phyloP scores from a whole-genome alignment of 2,888 invertebrate species.

The Trichopoda pennipes region DNA sequence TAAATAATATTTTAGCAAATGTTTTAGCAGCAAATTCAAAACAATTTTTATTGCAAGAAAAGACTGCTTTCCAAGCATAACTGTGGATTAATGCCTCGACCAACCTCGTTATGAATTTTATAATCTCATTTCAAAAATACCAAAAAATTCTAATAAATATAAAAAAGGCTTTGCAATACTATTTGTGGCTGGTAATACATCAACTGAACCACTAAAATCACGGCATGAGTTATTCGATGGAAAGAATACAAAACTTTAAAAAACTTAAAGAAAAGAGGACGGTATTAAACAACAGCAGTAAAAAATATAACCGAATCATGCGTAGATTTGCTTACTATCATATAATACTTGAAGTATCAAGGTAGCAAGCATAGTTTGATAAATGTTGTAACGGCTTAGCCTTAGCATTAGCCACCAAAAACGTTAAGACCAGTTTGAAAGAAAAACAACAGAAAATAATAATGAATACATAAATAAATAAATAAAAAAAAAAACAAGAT shows the following conservation, averaged over 20 bases:
- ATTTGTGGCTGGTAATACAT: slow-evolving; percentile 21
- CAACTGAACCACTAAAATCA: slow-evolving; percentile 56
- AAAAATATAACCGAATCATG: slow-evolving; percentile 57
- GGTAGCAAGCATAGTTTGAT: slow-evolving; percentile 25
- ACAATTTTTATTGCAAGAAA: no score
- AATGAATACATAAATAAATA: not conserved
- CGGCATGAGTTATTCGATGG: slow-evolving; percentile 46
- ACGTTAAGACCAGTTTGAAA: slow-evolving; percentile 1
- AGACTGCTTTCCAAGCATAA: no score
- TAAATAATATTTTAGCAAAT: no score
- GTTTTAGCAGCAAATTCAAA: no score
- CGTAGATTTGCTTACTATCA: slow-evolving; percentile 41
- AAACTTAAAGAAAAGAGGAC: not conserved
- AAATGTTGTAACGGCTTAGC: slow-evolving; percentile 54
- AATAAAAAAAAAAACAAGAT: not conserved
- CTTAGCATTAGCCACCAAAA: slow-evolving; percentile 2
- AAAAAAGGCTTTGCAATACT: slow-evolving; percentile 10
- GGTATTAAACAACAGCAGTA: not conserved
- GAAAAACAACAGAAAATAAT: no score
- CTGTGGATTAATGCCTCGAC: not conserved
- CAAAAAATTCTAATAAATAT: not conserved
- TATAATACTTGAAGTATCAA: not conserved
- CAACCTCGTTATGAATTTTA: not conserved
- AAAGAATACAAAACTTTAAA: not conserved
- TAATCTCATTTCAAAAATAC: not conserved